Conservation (phyloP, 2,888 invertebrate species). For the Acronicta leporina region DNA sequence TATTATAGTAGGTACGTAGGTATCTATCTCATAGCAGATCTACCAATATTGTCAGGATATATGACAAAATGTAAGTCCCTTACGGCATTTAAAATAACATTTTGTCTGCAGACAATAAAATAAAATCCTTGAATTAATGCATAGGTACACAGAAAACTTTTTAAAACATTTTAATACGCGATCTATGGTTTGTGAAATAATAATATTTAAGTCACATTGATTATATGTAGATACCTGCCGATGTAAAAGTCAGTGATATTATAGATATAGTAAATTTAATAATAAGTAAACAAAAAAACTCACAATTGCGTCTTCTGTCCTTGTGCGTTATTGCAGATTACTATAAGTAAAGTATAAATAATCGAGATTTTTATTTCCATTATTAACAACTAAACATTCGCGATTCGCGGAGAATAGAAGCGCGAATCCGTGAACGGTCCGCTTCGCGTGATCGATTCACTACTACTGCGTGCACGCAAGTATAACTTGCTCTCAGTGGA, state of each 20-base stretch:
- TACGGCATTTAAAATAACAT: no score
- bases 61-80: no score
- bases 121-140: neutral
- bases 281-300: slow-evolving; percentile 56
- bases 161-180: neutral
- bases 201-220: no score
- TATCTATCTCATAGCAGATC: no score
- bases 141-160: neutral
- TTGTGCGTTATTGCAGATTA: slow-evolving; percentile 63
- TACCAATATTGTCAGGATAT: no score
- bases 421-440: slow-evolving; percentile 72
- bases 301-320: slow-evolving; percentile 76
- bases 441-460: slow-evolving; percentile 76
- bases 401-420: slow-evolving; percentile 63
- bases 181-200: neutral
- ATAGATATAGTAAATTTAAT: no score
- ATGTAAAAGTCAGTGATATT: no score
- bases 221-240: no score
- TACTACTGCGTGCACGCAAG: slow-evolving; percentile 75
- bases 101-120: neutral
- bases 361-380: slow-evolving; percentile 75
- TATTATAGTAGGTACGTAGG: no score
- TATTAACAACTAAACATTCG: slow-evolving; percentile 70
- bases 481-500: slow-evolving; percentile 64
- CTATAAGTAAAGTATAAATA: slow-evolving; percentile 64